Percentiles rank a stretch among this genome's conserved stretches.
Evolutionary conservation across 1,140 invertebrate genomes (phyloP).

Genomic region (Agrypnia vestita): DNA sequence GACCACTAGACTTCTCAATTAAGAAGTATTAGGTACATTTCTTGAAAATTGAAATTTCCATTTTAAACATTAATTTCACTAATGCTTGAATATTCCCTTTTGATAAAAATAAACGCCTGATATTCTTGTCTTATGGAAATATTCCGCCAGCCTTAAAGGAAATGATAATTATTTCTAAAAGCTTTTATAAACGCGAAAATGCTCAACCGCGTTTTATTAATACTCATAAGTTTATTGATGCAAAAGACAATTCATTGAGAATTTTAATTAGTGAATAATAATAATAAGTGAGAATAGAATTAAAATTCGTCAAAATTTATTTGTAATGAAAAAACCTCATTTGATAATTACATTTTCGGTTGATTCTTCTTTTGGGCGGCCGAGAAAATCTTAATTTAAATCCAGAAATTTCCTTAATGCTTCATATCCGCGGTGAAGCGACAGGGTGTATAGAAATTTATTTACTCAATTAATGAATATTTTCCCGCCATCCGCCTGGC

Average conservation of each 20-base stretch:
- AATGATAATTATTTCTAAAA: too few relatives aligned
- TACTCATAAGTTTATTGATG: neutral
- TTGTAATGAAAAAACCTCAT: neutral
- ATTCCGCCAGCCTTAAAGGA: too few relatives aligned
- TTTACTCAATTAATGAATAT: constrained; percentile 46
- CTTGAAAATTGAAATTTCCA: too few relatives aligned
- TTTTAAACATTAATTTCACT: too few relatives aligned
- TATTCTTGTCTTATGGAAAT: too few relatives aligned
- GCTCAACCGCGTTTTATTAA: neutral
- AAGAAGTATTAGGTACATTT: too few relatives aligned
- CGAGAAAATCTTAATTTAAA: constrained; percentile 7
- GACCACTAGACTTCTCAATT: too few relatives aligned
- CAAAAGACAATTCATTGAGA: neutral
- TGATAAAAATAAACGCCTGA: too few relatives aligned
- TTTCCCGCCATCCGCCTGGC: constrained; percentile 22
- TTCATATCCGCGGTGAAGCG: constrained; percentile 21
- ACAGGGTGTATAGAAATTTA: constrained; percentile 23
- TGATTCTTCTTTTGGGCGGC: neutral
- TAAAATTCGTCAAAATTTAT: neutral
- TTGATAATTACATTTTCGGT: constrained; percentile 22
- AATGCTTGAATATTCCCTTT: too few relatives aligned
- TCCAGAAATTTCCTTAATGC: constrained; percentile 24
- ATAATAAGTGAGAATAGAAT: neutral
- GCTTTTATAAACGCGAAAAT: too few relatives aligned
- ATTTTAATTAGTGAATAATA: neutral